Evolutionary conservation across 2,888 invertebrate species (phyloP), one percentile per base, ranked within the genome.

Genomic region (Oligia fasciuncula): DNA sequence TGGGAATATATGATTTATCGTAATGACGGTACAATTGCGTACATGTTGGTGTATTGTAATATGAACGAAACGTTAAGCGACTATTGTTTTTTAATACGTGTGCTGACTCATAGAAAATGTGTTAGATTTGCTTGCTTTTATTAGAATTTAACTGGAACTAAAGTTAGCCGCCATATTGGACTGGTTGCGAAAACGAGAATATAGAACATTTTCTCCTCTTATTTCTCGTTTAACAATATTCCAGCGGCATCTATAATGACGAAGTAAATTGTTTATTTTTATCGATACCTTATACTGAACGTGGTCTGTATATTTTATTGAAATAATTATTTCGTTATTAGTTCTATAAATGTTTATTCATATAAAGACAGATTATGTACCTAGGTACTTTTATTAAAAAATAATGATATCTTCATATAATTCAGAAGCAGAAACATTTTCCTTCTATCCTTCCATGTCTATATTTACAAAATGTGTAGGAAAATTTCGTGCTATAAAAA

Each of bases 11-110:
- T 77, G 88, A 81, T 81, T 87, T 77, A 87, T 77, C 57, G 74
- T 77, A 75, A 85, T 76, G 72, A 74, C 85, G 67, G 75, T 73
- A 80, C 85, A 85, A 86, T 88, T 86, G 83, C 76, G 71, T 57
- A 69, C 73, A 77, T 67, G 83, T 60, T 69, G 46, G 43, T 76
- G 60, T 63, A 23, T 78, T 84, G 23, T 71, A 46, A 69, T 75
- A 76, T 66, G 35, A 76, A 71, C 60, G 40, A 66, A 86, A 74
- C 68, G 63, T 81, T 73, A 13, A 68, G 29, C 65, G 51, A 62
- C n/a, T 73, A 46, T 79, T 84, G 35, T 79, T 79, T 77, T 83
- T 68, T 68, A 68, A 73, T 46, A 81, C 84, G 57, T 79, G 73
- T 73, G 35, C 73, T 23, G 43, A 68, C 57, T 73, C 63, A 14